These are phyloP conservation scores for Monopis laevigella DNA, from an alignment of 2,888 invertebrate genomes.

Conservation along the genomic window DNA sequence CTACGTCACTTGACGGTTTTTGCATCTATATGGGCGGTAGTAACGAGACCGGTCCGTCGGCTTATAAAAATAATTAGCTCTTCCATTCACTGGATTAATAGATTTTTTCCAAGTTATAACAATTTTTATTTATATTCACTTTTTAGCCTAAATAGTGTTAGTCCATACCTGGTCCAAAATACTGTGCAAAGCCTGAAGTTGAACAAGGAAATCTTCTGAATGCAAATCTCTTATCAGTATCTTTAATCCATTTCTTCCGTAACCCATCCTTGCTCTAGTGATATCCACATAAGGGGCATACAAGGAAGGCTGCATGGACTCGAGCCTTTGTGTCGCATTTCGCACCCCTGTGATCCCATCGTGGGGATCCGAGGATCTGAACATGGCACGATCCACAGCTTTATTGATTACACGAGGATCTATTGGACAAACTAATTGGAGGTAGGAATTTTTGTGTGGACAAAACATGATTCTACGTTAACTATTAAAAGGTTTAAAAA, in stretches of 20 bases:
- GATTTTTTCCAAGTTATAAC: too few species aligned
- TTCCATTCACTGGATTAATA: too few species aligned
- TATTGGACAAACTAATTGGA: conserved; percentile 44
- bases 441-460: conserved; percentile 48
- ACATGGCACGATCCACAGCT: conserved; percentile 43
- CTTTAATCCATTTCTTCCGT: conserved; percentile 40
- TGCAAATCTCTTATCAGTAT: conserved; percentile 43
- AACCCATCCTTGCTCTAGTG: conserved; percentile 39
- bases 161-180: conserved; percentile 41
- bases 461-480: conserved; percentile 48
- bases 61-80: too few species aligned
- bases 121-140: too few species aligned
- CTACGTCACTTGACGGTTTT: too few species aligned
- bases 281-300: conserved; percentile 45
- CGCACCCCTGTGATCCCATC: conserved; percentile 35
- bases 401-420: conserved; percentile 51
- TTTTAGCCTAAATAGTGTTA: too few species aligned
- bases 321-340: conserved; percentile 33
- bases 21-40: too few species aligned
- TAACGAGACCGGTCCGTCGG: too few species aligned
- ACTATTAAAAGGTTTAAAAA: too few species aligned
- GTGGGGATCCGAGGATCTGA: conserved; percentile 27
- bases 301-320: conserved; percentile 49
- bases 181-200: conserved; percentile 46
- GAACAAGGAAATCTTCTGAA: conserved; percentile 32